phyloP scores from a whole-genome alignment of 2,888 invertebrate species.

The Microctonus aethiopoides region DNA sequence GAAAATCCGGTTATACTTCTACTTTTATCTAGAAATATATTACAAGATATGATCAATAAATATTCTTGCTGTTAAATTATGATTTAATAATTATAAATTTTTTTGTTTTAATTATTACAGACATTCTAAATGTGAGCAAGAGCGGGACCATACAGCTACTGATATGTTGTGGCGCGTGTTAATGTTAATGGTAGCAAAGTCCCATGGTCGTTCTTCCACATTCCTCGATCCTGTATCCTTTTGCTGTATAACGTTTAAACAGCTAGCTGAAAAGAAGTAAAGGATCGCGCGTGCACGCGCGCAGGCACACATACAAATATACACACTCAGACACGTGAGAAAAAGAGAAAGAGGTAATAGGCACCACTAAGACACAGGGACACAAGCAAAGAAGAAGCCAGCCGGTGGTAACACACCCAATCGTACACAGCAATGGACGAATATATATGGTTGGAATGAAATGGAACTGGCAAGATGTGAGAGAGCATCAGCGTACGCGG shows the following conservation, averaged over 20 bases:
- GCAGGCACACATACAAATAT: background rate
- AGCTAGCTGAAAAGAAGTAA: conserved; percentile 55
- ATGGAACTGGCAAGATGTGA: conserved; percentile 23
- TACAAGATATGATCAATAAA: no score
- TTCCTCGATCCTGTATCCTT: conserved; percentile 61
- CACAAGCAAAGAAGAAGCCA: conserved; percentile 21
- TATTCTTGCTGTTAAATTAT: no score
- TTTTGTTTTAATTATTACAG: no score
- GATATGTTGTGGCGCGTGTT: conserved; percentile 47
- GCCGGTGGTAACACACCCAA: conserved; percentile 11
- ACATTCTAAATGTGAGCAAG: background rate
- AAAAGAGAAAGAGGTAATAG: conserved; percentile 45
- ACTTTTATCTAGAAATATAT: no score
- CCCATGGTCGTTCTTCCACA: conserved; percentile 58
- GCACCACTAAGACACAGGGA: conserved; percentile 31
- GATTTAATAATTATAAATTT: no score
- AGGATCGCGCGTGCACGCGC: conserved; percentile 46
- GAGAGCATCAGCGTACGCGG: conserved; percentile 48
- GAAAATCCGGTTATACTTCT: no score
- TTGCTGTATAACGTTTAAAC: conserved; percentile 59
- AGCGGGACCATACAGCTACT: conserved; percentile 17
- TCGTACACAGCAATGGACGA: background rate
- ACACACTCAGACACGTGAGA: background rate
- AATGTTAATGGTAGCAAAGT: conserved; percentile 59
- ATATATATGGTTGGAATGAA: conserved; percentile 14